These are phyloP conservation scores for Oncorhynchus gorbuscha DNA, from an alignment of 2,113 vertebrate genomes.

Conservation along the genomic window DNA sequence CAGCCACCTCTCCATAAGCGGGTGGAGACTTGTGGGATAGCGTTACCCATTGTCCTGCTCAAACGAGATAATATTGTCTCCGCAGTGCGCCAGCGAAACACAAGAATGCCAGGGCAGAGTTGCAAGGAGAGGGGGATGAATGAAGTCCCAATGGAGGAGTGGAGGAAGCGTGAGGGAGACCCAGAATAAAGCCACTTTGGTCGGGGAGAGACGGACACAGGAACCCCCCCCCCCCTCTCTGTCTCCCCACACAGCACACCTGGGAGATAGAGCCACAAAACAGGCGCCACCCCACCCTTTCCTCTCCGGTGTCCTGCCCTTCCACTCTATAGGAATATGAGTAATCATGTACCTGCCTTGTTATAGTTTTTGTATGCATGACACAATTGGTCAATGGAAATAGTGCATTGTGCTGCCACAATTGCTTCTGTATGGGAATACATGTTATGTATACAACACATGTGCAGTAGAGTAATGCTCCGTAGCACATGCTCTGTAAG, in stretches of 20 bases:
- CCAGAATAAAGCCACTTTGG: not conserved
- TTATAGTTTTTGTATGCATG: not conserved
- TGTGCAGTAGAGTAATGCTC: not conserved
- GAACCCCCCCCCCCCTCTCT: not conserved
- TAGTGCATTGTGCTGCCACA: not conserved
- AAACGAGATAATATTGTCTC: constrained; percentile 13
- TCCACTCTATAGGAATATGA: not conserved
- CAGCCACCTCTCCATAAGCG: not conserved
- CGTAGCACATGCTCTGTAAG: not conserved
- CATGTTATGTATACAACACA: not conserved
- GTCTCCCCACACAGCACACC: constrained; percentile 2
- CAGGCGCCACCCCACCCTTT: not conserved
- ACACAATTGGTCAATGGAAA: not conserved
- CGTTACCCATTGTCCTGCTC: not conserved
- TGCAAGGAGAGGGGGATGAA: not conserved
- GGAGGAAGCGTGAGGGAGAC: not conserved
- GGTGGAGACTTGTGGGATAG: not conserved
- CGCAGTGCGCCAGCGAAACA: constrained; percentile 3
- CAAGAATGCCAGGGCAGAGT: constrained; percentile 6
- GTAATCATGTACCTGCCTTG: not conserved
- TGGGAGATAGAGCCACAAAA: constrained; percentile 18
- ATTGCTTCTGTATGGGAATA: not conserved
- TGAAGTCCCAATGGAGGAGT: not conserved
- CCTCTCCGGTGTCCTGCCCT: not conserved
- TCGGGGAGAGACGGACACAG: not conserved